A percentile compares a stretch with the other conserved stretches of the same genome.
Conservation (phyloP, 2,888 invertebrate genomes). For the Blastobasis lacticolella region DNA sequence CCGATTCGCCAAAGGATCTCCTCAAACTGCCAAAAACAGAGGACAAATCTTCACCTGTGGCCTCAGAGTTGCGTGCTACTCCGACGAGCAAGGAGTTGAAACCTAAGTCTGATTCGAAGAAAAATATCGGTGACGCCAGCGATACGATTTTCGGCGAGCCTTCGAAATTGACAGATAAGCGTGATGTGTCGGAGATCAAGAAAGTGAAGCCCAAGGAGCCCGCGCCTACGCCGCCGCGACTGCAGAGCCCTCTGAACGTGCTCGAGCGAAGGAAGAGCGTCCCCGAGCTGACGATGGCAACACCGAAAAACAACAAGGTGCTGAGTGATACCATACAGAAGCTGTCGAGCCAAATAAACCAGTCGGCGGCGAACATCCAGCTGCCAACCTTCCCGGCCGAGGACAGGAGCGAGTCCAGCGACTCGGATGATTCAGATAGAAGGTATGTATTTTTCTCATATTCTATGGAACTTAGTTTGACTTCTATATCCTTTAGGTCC, state of each 20-base stretch:
- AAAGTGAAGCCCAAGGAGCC: conserved; percentile 49
- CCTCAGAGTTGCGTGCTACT: conserved; percentile 28
- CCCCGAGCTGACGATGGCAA: conserved; percentile 48
- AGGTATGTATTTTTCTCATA: conserved; percentile 32
- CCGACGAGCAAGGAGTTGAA: conserved; percentile 25
- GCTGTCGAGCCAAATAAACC: conserved; percentile 69
- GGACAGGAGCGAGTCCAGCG: conserved; percentile 60
- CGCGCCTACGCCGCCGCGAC: conserved; percentile 39
- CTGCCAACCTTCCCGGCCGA: conserved; percentile 50
- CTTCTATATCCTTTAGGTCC: too few relatives aligned
- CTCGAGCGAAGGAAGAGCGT: conserved; percentile 60
- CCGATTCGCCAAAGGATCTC: conserved; percentile 43
- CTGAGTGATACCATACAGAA: conserved; percentile 78
- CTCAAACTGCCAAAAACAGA: conserved; percentile 32
- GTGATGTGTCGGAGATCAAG: conserved; percentile 46
- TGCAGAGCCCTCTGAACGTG: conserved; percentile 54
- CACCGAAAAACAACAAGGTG: conserved; percentile 73
- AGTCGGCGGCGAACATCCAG: conserved; percentile 43
- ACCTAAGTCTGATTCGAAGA: conserved; percentile 42
- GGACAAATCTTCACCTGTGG: conserved; percentile 31
- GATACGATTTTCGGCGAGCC: conserved; percentile 61
- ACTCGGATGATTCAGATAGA: conserved; percentile 64
- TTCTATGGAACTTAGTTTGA: too few relatives aligned
- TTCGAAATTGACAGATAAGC: conserved; percentile 49
- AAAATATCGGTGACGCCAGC: conserved; percentile 33